Conservation (phyloP, 2,113 vertebrate genomes). For the Agapornis roseicollis region DNA sequence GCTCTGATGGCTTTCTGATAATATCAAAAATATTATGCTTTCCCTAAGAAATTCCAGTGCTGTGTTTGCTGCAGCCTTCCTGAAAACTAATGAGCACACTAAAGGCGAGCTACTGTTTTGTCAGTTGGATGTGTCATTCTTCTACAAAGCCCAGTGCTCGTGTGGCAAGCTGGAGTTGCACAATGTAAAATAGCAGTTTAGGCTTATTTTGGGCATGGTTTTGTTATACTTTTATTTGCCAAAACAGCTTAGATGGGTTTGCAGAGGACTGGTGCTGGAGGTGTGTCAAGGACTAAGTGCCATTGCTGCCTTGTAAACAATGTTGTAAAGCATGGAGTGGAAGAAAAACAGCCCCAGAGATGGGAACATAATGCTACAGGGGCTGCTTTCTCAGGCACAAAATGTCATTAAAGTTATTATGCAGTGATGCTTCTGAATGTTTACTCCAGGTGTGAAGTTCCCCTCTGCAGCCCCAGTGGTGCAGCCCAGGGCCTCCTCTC, state of each 20-base stretch:
- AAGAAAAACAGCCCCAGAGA: background rate
- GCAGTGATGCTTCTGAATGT: background rate
- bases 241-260: no score
- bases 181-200: background rate
- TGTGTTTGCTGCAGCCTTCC: background rate
- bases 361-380: background rate
- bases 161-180: background rate
- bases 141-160: background rate
- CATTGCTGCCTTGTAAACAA: no score
- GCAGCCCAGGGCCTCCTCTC: background rate
- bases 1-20: background rate
- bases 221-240: no score
- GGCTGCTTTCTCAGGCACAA: background rate
- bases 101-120: background rate
- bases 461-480: background rate
- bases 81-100: rapidly evolving
- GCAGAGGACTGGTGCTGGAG: background rate
- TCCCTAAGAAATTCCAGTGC: background rate
- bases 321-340: rapidly evolving
- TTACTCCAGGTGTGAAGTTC: background rate
- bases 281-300: background rate
- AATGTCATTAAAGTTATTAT: background rate
- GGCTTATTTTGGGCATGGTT: background rate
- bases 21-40: background rate
- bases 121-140: rapidly evolving